Evolutionary conservation across 2,113 vertebrate genomes (phyloP).

Genomic region (Verasper variegatus): DNA sequence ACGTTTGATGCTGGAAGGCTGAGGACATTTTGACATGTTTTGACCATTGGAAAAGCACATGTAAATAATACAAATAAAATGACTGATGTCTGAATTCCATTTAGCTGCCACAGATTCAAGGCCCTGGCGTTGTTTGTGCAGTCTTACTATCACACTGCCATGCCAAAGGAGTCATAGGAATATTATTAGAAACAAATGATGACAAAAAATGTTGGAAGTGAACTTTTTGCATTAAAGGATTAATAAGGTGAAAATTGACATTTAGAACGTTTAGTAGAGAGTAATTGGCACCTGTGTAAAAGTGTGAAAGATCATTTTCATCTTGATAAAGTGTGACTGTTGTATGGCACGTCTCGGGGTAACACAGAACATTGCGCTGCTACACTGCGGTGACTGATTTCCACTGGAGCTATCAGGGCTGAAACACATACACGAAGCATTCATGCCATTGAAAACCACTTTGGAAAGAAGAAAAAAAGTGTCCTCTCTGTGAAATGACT

Average conservation of each 20-base stretch:
- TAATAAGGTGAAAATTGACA: constrained; percentile 16
- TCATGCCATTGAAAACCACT: constrained; percentile 43
- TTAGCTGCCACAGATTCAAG: not conserved
- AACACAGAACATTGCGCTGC: constrained; percentile 4
- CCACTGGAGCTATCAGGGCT: constrained; percentile 17
- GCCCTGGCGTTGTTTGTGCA: not conserved
- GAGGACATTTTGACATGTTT: not conserved
- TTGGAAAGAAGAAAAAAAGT: constrained; percentile 15
- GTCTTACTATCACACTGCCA: not conserved
- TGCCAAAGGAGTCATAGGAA: not conserved
- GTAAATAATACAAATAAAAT: not conserved
- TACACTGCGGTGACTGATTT: constrained; percentile 13
- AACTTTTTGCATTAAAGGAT: constrained; percentile 4
- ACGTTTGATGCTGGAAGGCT: not conserved
- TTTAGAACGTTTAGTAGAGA: constrained; percentile 8
- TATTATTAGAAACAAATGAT: constrained; percentile 6
- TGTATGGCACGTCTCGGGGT: constrained; percentile 1
- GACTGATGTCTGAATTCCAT: not conserved
- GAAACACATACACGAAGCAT: constrained; percentile 26
- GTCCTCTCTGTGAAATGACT: constrained; percentile 49
- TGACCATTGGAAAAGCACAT: not conserved
- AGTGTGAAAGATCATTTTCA: constrained; percentile 20
- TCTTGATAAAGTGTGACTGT: constrained; percentile 18
- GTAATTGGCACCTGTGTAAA: constrained; percentile 14
- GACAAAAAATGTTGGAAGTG: not conserved